Percentiles rank a stretch among this genome's conserved stretches.
These are phyloP conservation scores for Tragulus kanchil DNA, from an alignment of 2,113 vertebrate genomes.

Conservation along the genomic window DNA sequence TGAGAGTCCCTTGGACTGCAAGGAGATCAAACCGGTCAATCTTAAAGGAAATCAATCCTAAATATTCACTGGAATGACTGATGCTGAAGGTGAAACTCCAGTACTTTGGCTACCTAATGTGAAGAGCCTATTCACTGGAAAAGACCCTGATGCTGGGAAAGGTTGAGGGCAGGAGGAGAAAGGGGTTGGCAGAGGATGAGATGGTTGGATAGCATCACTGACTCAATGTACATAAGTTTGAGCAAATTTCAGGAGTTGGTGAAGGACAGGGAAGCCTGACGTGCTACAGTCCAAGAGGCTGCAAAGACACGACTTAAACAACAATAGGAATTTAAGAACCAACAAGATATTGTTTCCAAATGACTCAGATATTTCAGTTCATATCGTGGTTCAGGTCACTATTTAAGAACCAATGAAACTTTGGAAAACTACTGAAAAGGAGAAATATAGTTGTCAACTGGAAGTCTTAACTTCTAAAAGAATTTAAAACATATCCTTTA, in stretches of 20 bases:
- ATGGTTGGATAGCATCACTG: background rate
- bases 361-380: slow-evolving; percentile 7
- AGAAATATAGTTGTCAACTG: background rate
- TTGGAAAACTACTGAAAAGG: background rate
- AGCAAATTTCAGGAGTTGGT: background rate
- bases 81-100: background rate
- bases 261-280: background rate
- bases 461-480: slow-evolving; percentile 1
- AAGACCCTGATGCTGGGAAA: background rate
- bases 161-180: background rate
- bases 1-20: background rate
- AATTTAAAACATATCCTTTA: slow-evolving; percentile 29
- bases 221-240: background rate
- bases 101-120: background rate
- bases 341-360: background rate
- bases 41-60: background rate
- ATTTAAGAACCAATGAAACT: slow-evolving; percentile 21
- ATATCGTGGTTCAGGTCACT: background rate
- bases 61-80: background rate
- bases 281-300: background rate
- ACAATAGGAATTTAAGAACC: slow-evolving; percentile 3
- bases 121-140: background rate
- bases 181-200: background rate
- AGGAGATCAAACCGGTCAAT: background rate
- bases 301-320: background rate